Conservation (phyloP, 2,888 invertebrate species). For the Tenthredo amoena region DNA sequence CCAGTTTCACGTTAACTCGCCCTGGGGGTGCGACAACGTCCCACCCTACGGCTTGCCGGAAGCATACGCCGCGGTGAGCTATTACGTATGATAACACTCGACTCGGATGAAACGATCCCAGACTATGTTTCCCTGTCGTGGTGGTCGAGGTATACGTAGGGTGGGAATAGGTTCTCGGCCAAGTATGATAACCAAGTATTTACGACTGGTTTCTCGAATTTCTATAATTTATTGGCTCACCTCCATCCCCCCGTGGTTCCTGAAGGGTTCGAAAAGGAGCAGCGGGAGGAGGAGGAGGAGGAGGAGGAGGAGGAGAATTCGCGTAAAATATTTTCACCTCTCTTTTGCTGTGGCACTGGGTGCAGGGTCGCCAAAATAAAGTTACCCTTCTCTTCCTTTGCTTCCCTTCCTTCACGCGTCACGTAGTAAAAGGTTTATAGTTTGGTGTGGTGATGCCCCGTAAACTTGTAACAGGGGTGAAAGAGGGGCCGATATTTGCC, state of each 20-base stretch:
- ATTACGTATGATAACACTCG: conserved; percentile 41
- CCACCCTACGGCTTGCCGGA: background rate
- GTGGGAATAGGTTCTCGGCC: conserved; percentile 61
- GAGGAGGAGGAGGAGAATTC: background rate
- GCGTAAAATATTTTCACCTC: conserved; percentile 38
- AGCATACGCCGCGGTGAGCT: conserved; percentile 31
- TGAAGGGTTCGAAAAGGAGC: background rate
- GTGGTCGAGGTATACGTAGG: background rate
- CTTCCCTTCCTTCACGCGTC: conserved; percentile 36
- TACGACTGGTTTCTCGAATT: conserved; percentile 70
- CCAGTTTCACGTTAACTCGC: conserved; percentile 5
- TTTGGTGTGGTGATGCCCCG: conserved; percentile 16
- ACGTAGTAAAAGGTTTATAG: conserved; percentile 51
- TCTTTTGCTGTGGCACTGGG: background rate
- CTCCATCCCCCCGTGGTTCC: background rate
- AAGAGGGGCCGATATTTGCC: background rate
- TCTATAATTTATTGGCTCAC: conserved; percentile 72
- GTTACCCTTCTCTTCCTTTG: background rate
- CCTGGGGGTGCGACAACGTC: background rate
- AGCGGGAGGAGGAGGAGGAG: background rate
- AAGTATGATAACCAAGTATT: conserved; percentile 76
- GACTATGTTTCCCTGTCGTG: background rate
- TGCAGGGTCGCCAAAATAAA: conserved; percentile 27
- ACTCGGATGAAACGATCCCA: conserved; percentile 35
- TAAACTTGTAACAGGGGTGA: background rate